Conservation (phyloP, 1,140 invertebrate genomes). For the Rhyzopertha dominica region DNA sequence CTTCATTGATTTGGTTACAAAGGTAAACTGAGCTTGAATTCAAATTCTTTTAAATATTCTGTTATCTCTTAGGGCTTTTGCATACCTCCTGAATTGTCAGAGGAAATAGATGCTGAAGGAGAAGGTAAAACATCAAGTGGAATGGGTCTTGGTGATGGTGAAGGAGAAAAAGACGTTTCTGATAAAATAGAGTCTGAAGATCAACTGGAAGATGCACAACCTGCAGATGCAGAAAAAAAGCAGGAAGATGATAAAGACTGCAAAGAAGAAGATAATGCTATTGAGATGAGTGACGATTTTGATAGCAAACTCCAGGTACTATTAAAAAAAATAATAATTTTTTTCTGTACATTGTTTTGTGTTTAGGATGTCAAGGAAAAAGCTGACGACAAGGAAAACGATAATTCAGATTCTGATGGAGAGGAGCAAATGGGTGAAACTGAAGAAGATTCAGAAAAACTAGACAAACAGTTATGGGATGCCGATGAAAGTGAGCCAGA, state of each 20-base stretch:
- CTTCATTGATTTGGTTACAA: conserved; percentile 77
- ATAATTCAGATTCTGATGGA: conserved; percentile 68
- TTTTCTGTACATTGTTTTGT: background rate
- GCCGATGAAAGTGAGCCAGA: conserved; percentile 71
- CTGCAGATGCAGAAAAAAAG: conserved; percentile 65
- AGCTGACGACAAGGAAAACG: conserved; percentile 58
- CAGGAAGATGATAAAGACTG: conserved; percentile 73
- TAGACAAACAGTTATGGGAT: conserved; percentile 85
- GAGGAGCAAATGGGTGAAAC: conserved; percentile 97
- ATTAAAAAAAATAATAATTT: background rate
- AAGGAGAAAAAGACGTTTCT: conserved; percentile 92
- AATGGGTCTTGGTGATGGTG: conserved; percentile 86
- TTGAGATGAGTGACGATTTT: conserved; percentile 92
- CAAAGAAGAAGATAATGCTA: conserved; percentile 87
- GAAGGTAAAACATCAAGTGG: conserved; percentile 59
- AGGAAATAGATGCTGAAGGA: conserved; percentile 60
- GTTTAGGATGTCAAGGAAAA: conserved; percentile 69
- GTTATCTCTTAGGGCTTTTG: conserved; percentile 73
- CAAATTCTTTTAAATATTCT: conserved; percentile 7
- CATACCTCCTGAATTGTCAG: conserved; percentile 73
- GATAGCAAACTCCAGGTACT: conserved; percentile 64
- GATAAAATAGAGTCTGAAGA: conserved; percentile 89
- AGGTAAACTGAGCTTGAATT: conserved; percentile 50
- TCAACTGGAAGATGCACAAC: conserved; percentile 85
- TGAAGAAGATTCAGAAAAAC: conserved; percentile 72